These are phyloP conservation scores for Cerastis leucographa DNA, from an alignment of 2,888 invertebrate species.

Conservation along the genomic window DNA sequence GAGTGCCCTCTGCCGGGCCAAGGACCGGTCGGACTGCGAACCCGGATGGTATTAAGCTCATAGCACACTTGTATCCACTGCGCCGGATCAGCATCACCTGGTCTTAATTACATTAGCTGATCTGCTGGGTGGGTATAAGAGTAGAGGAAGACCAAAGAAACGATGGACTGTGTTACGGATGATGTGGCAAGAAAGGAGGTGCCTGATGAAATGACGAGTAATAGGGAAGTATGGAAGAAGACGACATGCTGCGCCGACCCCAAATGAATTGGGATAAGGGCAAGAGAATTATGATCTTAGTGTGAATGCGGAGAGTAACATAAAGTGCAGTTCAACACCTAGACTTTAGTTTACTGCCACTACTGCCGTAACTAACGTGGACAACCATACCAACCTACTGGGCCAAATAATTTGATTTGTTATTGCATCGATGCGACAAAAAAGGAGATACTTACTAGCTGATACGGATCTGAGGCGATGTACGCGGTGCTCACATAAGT, in stretches of 20 bases:
- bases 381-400: background rate
- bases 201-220: too few relatives aligned
- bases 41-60: slow-evolving; percentile 27
- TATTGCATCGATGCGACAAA: background rate
- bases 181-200: too few relatives aligned
- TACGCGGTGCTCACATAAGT: background rate
- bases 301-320: background rate
- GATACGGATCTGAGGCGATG: background rate
- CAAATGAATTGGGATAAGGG: background rate
- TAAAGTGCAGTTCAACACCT: background rate
- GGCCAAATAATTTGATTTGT: background rate
- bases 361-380: too few relatives aligned
- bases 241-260: background rate
- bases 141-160: too few relatives aligned
- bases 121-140: background rate
- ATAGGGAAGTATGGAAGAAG: too few relatives aligned
- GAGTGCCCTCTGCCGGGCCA: slow-evolving; percentile 65
- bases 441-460: background rate
- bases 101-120: background rate
- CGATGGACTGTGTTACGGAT: too few relatives aligned
- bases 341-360: background rate
- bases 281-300: background rate
- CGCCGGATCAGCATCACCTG: background rate
- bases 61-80: background rate
- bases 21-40: slow-evolving; percentile 60